Conservation (phyloP, 2,888 invertebrate species). For the Nymphalis c-album region DNA sequence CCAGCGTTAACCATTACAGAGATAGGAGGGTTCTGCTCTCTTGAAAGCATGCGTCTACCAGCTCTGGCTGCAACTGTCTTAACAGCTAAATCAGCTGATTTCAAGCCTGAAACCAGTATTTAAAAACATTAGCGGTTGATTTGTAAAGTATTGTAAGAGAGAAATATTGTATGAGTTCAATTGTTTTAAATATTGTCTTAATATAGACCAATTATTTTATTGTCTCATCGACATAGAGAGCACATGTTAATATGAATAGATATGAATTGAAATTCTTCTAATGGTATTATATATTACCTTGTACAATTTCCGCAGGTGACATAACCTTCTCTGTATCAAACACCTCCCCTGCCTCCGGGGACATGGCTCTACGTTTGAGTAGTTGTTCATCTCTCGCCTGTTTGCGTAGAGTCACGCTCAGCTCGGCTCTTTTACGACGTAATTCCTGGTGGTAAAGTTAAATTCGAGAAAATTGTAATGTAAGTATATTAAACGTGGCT, state of each 20-base stretch:
- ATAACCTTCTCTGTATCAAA: conserved; percentile 69
- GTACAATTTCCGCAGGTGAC: conserved; percentile 87
- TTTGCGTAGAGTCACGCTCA: conserved; percentile 94
- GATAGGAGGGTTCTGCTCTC: conserved; percentile 95
- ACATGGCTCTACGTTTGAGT: conserved; percentile 92
- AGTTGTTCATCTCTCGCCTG: conserved; percentile 96
- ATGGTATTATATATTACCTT: conserved; percentile 57
- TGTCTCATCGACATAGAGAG: too few species aligned
- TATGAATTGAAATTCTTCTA: too few species aligned
- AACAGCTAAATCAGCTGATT: conserved; percentile 81
- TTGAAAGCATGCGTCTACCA: conserved; percentile 92
- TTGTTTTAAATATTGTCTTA: too few species aligned
- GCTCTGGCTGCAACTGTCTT: conserved; percentile 89
- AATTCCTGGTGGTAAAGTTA: conserved; percentile 84
- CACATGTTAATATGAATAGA: too few species aligned
- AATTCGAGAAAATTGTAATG: too few species aligned
- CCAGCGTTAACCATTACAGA: conserved; percentile 91
- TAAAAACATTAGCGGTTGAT: too few species aligned
- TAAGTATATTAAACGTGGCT: too few species aligned
- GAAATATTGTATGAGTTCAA: too few species aligned
- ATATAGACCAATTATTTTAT: too few species aligned
- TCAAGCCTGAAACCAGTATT: conserved; percentile 79
- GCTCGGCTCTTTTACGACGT: conserved; percentile 93
- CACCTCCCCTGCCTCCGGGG: conserved; percentile 74
- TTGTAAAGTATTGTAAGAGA: too few species aligned